Conservation (phyloP, 30 jellyfish, hydroid and myxozoan genomes). For the Mastigias papua region DNA sequence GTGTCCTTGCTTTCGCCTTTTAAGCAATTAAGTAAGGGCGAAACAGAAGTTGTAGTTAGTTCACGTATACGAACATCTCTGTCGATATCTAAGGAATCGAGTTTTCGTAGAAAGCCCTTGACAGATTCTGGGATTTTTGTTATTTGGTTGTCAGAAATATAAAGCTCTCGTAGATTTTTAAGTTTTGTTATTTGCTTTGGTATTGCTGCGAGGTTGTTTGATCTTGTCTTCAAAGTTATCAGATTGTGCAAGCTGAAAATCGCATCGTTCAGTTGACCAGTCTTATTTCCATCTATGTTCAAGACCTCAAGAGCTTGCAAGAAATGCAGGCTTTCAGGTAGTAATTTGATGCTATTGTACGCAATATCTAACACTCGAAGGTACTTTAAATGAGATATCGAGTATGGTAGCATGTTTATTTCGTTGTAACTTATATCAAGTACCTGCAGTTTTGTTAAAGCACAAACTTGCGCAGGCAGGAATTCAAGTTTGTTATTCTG, state of each 20-base stretch:
- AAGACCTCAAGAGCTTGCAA: conserved; percentile 36
- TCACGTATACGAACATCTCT: conserved; percentile 8
- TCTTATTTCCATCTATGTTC: conserved; percentile 46
- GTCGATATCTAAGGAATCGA: conserved; percentile 47
- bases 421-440: conserved; percentile 70
- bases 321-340: conserved; percentile 62
- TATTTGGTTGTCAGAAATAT: conserved; percentile 29
- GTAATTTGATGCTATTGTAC: conserved; percentile 47
- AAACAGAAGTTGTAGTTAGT: background rate
- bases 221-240: conserved; percentile 11
- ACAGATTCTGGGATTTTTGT: conserved; percentile 44
- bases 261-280: conserved; percentile 16
- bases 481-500: conserved; percentile 71
- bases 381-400: conserved; percentile 41
- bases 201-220: conserved; percentile 17
- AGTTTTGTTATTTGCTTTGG: conserved; percentile 60
- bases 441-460: conserved; percentile 41
- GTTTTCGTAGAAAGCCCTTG: conserved; percentile 17
- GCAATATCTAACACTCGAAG: conserved; percentile 54
- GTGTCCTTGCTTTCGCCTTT: conserved; percentile 12
- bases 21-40: conserved; percentile 41
- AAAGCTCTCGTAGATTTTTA: conserved; percentile 48
- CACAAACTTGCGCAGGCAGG: conserved; percentile 80
- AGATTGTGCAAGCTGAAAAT: conserved; percentile 47
- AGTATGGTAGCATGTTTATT: conserved; percentile 60